These are phyloP conservation scores for Delphinapterus leucas DNA, from an alignment of 2,113 vertebrate species.

Conservation along the genomic window DNA sequence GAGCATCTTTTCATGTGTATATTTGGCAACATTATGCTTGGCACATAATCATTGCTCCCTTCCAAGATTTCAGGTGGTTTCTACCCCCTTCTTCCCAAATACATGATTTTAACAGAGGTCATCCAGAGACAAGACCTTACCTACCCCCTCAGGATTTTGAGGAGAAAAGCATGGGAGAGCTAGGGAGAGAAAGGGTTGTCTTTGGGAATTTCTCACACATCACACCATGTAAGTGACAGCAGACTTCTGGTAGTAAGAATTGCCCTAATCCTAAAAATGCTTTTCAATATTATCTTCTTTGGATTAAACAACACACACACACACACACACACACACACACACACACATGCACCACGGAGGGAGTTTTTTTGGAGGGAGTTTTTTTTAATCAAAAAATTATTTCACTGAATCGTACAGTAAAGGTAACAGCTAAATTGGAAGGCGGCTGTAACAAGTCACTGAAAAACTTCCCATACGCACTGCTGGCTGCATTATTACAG, in stretches of 20 bases:
- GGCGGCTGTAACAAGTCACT: background rate
- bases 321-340: background rate
- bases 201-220: background rate
- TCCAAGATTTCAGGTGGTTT: slow-evolving; percentile 31
- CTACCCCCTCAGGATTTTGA: background rate
- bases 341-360: background rate
- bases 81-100: background rate
- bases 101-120: background rate
- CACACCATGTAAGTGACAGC: background rate
- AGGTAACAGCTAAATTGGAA: background rate
- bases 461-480: background rate
- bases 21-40: background rate
- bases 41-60: background rate
- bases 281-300: background rate
- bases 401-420: background rate
- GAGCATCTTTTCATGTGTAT: background rate
- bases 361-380: background rate
- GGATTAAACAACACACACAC: background rate
- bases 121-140: background rate
- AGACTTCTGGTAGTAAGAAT: background rate
- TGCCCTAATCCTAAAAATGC: background rate
- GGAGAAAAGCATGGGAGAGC: background rate
- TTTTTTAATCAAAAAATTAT: slow-evolving; percentile 32
- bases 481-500: slow-evolving; percentile 3
- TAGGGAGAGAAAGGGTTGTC: background rate